phyloP scores from a whole-genome alignment of 2,888 invertebrate species.

The Mythimna impura region DNA sequence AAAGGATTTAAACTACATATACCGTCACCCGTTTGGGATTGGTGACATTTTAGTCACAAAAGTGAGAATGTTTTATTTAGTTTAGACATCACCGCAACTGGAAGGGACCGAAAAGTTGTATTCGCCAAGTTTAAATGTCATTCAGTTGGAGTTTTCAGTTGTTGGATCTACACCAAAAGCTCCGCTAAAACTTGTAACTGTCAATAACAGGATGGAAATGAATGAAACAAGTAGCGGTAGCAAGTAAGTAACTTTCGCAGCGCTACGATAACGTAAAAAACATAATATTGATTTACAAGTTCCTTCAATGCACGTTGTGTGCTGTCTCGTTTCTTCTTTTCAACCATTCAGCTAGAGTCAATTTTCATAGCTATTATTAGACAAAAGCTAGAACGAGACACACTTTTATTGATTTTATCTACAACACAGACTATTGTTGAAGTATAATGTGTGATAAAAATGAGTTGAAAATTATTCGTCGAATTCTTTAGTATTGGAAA shows the following conservation, averaged over 20 bases:
- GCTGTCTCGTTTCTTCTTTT: conserved; percentile 53
- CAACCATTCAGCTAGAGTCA: conserved; percentile 47
- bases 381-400: conserved; percentile 16
- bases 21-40: conserved; percentile 12
- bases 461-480: background rate
- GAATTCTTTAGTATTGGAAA: background rate
- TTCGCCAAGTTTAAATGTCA: conserved; percentile 39
- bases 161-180: conserved; percentile 25
- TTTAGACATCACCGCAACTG: conserved; percentile 24
- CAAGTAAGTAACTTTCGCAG: conserved; percentile 26
- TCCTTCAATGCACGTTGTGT: conserved; percentile 34
- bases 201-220: conserved; percentile 20
- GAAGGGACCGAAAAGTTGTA: conserved; percentile 23
- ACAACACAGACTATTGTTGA: background rate
- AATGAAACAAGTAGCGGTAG: conserved; percentile 33
- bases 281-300: conserved; percentile 55
- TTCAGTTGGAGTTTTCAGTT: conserved; percentile 29
- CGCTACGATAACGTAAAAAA: conserved; percentile 36
- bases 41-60: conserved; percentile 29
- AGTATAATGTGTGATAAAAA: background rate
- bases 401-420: conserved; percentile 38
- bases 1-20: conserved; percentile 9
- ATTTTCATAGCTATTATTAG: conserved; percentile 50
- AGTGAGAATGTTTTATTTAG: conserved; percentile 35
- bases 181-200: conserved; percentile 15